These are phyloP conservation scores for Plagodis dolabraria DNA, from an alignment of 2,888 invertebrate genomes.

Conservation along the genomic window DNA sequence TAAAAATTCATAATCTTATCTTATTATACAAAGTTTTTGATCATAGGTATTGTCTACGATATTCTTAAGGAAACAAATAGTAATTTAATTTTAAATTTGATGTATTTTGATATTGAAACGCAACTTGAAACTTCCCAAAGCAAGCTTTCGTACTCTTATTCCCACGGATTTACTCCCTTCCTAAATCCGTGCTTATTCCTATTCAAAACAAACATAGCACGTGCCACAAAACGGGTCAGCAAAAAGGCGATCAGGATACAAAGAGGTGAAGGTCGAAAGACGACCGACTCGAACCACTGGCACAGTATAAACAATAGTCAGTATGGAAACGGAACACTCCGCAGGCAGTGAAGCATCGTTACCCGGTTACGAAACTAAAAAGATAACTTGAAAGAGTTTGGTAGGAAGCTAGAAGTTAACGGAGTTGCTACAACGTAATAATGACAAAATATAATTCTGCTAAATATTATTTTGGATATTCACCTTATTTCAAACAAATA, in stretches of 20 bases:
- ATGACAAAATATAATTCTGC: conserved; percentile 23
- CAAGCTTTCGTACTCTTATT: background rate
- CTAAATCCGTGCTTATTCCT: too few relatives aligned
- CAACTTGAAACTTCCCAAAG: too few relatives aligned
- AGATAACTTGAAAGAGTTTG: conserved; percentile 58
- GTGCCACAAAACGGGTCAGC: conserved; percentile 39
- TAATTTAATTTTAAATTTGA: too few relatives aligned
- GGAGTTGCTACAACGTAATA: conserved; percentile 50
- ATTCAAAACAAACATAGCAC: conserved; percentile 36
- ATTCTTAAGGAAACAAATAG: too few relatives aligned
- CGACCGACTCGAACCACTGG: conserved; percentile 35
- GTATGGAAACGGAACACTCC: conserved; percentile 15
- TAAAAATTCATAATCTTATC: too few relatives aligned
- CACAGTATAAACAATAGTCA: background rate
- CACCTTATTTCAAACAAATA: too few relatives aligned
- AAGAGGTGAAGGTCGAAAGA: conserved; percentile 71
- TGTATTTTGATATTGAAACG: too few relatives aligned
- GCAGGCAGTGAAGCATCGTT: conserved; percentile 52
- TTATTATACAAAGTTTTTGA: too few relatives aligned
- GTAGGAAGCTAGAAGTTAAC: conserved; percentile 48
- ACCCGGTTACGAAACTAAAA: conserved; percentile 64
- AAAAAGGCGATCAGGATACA: conserved; percentile 46
- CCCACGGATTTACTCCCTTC: too few relatives aligned
- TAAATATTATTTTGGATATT: background rate
- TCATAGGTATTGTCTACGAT: too few relatives aligned